These are phyloP conservation scores for Lycorma delicatula DNA, from an alignment of 1,140 invertebrate species.

Conservation along the genomic window DNA sequence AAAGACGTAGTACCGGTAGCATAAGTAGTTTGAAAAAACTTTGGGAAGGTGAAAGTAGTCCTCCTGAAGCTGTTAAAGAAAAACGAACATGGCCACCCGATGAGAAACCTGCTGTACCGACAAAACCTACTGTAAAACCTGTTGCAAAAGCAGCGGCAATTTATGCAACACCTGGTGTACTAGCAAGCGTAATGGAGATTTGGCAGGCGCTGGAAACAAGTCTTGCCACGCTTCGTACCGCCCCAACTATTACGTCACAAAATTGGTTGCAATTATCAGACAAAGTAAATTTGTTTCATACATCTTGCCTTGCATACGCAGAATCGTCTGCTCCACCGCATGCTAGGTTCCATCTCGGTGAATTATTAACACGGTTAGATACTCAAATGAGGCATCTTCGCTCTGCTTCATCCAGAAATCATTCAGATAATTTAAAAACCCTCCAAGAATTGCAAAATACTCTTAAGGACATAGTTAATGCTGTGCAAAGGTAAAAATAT, in stretches of 20 bases:
- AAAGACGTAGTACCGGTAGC: conserved; percentile 83
- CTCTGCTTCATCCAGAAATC: conserved; percentile 58
- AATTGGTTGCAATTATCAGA: conserved; percentile 77
- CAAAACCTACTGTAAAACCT: conserved; percentile 51
- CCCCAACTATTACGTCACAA: conserved; percentile 48
- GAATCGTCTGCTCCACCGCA: conserved; percentile 71
- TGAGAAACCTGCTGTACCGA: conserved; percentile 60
- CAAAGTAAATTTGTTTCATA: conserved; percentile 68
- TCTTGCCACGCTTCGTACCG: conserved; percentile 51
- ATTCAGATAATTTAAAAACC: conserved; percentile 55
- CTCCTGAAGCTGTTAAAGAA: conserved; percentile 42
- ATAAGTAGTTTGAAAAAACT: conserved; percentile 87
- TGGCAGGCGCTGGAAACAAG: conserved; percentile 56
- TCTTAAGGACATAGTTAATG: conserved; percentile 67
- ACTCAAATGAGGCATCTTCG: conserved; percentile 65
- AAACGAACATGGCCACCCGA: conserved; percentile 46
- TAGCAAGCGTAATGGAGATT: conserved; percentile 54
- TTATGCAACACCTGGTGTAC: conserved; percentile 52
- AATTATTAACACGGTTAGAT: conserved; percentile 72
- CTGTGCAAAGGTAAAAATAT: conserved; percentile 14
- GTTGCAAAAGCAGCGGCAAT: conserved; percentile 41
- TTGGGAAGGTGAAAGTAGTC: conserved; percentile 68
- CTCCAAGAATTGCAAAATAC: conserved; percentile 68
- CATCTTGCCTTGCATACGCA: conserved; percentile 61
- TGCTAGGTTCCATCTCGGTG: conserved; percentile 79